phyloP scores from a whole-genome alignment of 2,113 vertebrate genomes.

The Daubentonia madagascariensis region DNA sequence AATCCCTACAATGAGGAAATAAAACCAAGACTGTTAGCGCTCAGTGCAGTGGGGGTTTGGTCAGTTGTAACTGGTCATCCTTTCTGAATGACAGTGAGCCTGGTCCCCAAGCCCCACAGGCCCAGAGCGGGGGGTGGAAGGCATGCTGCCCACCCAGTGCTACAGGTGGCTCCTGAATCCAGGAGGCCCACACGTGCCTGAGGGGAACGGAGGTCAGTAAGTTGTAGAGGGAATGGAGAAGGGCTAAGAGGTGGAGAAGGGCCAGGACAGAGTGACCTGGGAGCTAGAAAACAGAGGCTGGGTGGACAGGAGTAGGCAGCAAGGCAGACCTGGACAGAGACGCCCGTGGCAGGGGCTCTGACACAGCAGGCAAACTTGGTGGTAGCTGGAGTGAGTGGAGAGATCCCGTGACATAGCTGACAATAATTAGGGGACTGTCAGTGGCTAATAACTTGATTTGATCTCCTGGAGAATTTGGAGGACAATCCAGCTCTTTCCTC shows the following conservation, averaged over 20 bases:
- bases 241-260: background rate
- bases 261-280: background rate
- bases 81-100: background rate
- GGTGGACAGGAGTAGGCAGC: background rate
- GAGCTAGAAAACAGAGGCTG: background rate
- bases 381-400: background rate
- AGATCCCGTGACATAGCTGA: background rate
- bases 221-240: background rate
- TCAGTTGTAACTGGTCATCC: background rate
- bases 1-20: background rate
- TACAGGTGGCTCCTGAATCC: background rate
- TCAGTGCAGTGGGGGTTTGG: background rate
- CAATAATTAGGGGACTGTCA: background rate
- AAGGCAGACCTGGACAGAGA: background rate
- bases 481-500: background rate
- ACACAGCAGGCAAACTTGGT: background rate
- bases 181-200: background rate
- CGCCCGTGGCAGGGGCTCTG: rapidly evolving
- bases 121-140: background rate
- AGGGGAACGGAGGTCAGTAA: background rate
- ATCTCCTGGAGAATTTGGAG: background rate
- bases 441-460: background rate
- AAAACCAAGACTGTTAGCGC: background rate
- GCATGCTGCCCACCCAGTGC: background rate
- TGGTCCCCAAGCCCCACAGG: background rate